Conservation (phyloP, 2,888 invertebrate species). For the Caenorhabditis drosophilae region DNA sequence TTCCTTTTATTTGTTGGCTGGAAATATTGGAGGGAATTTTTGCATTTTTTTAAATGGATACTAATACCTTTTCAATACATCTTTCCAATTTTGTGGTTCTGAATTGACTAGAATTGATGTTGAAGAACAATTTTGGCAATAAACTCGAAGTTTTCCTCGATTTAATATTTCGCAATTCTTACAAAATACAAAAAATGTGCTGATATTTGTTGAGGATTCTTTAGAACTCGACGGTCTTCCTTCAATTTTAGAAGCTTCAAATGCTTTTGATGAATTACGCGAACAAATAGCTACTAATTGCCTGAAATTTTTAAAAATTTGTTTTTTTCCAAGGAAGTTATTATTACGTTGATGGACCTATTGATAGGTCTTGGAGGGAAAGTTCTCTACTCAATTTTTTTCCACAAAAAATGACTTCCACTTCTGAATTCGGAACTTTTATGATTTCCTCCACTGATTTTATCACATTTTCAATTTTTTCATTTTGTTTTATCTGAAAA, state of each 20-base stretch:
- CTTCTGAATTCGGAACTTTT: slow-evolving; percentile 28
- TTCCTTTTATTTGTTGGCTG: slow-evolving; percentile 41
- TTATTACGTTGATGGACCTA: slow-evolving; percentile 52
- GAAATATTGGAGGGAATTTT: background rate
- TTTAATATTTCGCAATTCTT: slow-evolving; percentile 46
- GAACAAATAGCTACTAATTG: too few relatives aligned
- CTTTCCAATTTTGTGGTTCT: slow-evolving; percentile 52
- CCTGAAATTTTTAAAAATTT: slow-evolving; percentile 6
- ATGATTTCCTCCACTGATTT: slow-evolving; percentile 23
- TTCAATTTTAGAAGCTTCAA: too few relatives aligned
- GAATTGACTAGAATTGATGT: slow-evolving; percentile 42
- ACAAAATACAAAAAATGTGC: slow-evolving; percentile 44
- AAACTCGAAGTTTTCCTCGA: slow-evolving; percentile 52
- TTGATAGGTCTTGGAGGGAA: slow-evolving; percentile 31
- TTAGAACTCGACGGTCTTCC: background rate
- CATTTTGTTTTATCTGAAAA: background rate
- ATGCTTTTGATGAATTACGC: too few relatives aligned
- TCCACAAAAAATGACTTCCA: slow-evolving; percentile 47
- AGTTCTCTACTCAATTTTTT: slow-evolving; percentile 22
- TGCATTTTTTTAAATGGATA: background rate
- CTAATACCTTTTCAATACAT: slow-evolving; percentile 45
- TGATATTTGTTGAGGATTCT: background rate
- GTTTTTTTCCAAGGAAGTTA: too few relatives aligned
- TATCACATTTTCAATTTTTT: slow-evolving; percentile 15
- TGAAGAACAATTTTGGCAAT: slow-evolving; percentile 45